phyloP scores from a whole-genome alignment of 30 jellyfish, hydroid and myxozoan genomes.

The Catostylus mosaicus region DNA sequence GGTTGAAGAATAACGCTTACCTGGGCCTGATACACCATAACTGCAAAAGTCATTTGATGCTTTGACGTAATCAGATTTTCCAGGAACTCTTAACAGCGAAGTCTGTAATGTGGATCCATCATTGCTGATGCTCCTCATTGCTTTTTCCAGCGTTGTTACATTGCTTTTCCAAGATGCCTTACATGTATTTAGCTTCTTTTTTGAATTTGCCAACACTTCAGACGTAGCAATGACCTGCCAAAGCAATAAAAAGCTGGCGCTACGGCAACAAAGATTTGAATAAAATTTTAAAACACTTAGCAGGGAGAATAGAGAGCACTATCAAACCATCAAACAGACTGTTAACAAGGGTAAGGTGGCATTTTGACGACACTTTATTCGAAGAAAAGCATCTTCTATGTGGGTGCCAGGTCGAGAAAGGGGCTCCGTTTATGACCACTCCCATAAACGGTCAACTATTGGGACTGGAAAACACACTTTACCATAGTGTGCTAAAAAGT shows the following conservation, averaged over 20 bases:
- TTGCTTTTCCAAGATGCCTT: slow-evolving; percentile 73
- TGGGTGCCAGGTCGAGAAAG: no score
- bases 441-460: no score
- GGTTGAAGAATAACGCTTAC: neutral
- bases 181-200: slow-evolving; percentile 60
- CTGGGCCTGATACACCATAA: slow-evolving; percentile 49
- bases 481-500: no score
- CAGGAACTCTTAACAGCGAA: slow-evolving; percentile 37
- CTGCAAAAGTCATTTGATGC: slow-evolving; percentile 47
- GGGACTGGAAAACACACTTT: no score
- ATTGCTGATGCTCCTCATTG: slow-evolving; percentile 62
- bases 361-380: neutral
- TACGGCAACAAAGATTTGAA: no score
- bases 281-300: no score
- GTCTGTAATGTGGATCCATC: slow-evolving; percentile 18
- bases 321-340: no score
- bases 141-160: slow-evolving; percentile 59
- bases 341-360: no score
- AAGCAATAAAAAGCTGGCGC: neutral
- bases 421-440: no score
- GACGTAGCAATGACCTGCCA: slow-evolving; percentile 69
- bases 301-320: no score
- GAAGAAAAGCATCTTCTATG: no score
- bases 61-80: slow-evolving; percentile 1
- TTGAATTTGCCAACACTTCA: slow-evolving; percentile 56